A percentile compares a stretch with the other conserved stretches of the same genome.
These are phyloP conservation scores for Heliornis fulica DNA, from an alignment of 2,113 vertebrate genomes.

Conservation along the genomic window DNA sequence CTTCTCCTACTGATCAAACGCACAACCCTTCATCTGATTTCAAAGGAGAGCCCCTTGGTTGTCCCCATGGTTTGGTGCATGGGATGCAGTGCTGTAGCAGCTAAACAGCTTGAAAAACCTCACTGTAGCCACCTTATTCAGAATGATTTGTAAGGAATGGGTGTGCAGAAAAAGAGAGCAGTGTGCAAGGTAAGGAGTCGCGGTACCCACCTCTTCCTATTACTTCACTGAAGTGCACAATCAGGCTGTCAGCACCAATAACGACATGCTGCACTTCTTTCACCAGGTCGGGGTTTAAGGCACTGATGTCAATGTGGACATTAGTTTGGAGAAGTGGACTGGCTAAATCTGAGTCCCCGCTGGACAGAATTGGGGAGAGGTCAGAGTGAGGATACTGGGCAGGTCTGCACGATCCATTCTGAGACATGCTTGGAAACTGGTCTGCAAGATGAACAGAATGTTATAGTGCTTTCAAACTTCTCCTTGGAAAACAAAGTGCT, in stretches of 20 bases:
- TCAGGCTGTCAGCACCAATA: slow-evolving; percentile 88
- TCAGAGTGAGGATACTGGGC: slow-evolving; percentile 87
- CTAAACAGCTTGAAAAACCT: neutral
- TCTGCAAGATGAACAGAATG: slow-evolving; percentile 77
- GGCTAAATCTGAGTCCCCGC: slow-evolving; percentile 87
- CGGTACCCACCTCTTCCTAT: slow-evolving; percentile 92
- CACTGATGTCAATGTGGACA: slow-evolving; percentile 90
- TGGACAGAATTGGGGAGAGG: slow-evolving; percentile 85
- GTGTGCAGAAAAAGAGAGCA: neutral
- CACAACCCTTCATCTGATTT: neutral
- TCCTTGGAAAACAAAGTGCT: neutral
- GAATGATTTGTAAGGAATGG: neutral
- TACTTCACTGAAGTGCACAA: slow-evolving; percentile 91
- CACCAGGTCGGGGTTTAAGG: slow-evolving; percentile 92
- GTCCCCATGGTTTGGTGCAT: neutral
- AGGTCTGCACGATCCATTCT: slow-evolving; percentile 85
- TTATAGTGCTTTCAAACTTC: neutral
- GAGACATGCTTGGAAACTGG: slow-evolving; percentile 87
- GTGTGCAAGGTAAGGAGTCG: neutral
- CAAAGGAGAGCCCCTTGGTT: neutral
- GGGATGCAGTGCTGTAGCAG: neutral
- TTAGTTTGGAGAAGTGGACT: slow-evolving; percentile 88
- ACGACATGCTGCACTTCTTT: slow-evolving; percentile 95
- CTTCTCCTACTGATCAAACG: neutral
- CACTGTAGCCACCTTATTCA: neutral